Evolutionary conservation across 2,113 vertebrate species (phyloP).

Genomic region (Sander lucioperca): DNA sequence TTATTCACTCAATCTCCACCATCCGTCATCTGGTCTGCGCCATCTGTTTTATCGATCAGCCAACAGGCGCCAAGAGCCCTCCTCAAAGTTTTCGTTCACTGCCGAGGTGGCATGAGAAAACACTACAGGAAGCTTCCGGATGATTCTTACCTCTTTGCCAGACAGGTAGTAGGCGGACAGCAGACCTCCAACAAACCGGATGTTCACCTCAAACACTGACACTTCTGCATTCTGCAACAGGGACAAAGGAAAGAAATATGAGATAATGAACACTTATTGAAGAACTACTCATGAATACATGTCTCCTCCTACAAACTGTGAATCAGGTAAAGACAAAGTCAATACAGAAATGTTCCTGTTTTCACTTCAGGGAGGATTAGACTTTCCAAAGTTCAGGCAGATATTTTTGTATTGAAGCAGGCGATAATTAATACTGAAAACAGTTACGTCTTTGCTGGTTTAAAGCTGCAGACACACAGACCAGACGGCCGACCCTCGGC

Average conservation of each 20-base stretch:
- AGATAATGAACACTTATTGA: not conserved
- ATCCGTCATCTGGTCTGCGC: not conserved
- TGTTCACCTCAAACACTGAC: slow-evolving; percentile 99
- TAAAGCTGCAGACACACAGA: too few relatives aligned
- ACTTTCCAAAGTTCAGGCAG: slow-evolving; percentile 15
- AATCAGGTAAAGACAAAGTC: not conserved
- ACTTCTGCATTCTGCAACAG: slow-evolving; percentile 92
- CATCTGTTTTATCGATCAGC: slow-evolving; percentile 15
- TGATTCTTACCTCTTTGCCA: slow-evolving; percentile 93
- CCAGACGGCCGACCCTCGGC: too few relatives aligned
- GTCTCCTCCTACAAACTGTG: not conserved
- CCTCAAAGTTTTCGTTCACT: not conserved
- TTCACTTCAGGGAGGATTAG: not conserved
- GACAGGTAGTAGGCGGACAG: slow-evolving; percentile 98
- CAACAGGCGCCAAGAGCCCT: not conserved
- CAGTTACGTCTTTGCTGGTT: not conserved
- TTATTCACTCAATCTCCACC: not conserved
- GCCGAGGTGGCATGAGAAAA: not conserved
- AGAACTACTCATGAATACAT: not conserved
- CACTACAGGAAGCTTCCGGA: not conserved
- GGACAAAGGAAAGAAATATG: not conserved
- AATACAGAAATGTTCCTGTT: not conserved
- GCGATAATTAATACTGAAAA: not conserved
- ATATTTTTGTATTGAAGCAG: slow-evolving; percentile 14
- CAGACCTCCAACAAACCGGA: slow-evolving; percentile 96